phyloP scores from a whole-genome alignment of 2,113 vertebrate species.

The Lanius ludovicianus region DNA sequence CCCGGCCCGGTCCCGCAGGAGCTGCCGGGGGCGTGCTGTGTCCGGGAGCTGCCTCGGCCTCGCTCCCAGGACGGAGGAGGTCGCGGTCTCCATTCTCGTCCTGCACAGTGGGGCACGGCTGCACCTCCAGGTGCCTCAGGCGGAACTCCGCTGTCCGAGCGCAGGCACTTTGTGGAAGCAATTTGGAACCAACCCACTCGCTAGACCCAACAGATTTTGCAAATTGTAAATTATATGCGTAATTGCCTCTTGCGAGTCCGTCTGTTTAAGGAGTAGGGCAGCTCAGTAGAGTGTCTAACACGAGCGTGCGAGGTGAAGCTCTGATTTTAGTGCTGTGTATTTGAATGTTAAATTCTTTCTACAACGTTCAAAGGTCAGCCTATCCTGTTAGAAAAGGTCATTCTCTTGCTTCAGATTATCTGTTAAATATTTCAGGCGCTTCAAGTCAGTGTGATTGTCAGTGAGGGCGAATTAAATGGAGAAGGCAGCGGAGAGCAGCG shows the following conservation, averaged over 20 bases:
- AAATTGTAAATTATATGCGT: background rate
- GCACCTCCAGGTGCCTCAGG: background rate
- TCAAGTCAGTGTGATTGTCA: background rate
- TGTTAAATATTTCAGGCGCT: background rate
- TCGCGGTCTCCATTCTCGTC: fast-evolving
- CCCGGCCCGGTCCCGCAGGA: background rate
- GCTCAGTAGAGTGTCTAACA: background rate
- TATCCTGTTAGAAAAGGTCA: background rate
- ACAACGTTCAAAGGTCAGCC: background rate
- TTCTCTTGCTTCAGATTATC: background rate
- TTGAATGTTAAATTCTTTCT: background rate
- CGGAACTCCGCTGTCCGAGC: background rate
- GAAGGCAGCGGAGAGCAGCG: background rate
- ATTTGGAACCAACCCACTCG: background rate
- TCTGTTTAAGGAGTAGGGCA: background rate
- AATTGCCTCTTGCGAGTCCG: background rate
- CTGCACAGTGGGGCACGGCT: background rate
- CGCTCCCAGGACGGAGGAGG: background rate
- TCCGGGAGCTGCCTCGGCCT: background rate
- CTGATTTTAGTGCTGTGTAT: background rate
- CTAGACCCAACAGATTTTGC: background rate
- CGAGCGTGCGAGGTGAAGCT: background rate
- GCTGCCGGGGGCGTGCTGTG: background rate
- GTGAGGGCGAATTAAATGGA: background rate
- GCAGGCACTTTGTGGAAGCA: background rate